These are phyloP conservation scores for Xestia xanthographa DNA, from an alignment of 2,888 invertebrate genomes.

Conservation along the genomic window DNA sequence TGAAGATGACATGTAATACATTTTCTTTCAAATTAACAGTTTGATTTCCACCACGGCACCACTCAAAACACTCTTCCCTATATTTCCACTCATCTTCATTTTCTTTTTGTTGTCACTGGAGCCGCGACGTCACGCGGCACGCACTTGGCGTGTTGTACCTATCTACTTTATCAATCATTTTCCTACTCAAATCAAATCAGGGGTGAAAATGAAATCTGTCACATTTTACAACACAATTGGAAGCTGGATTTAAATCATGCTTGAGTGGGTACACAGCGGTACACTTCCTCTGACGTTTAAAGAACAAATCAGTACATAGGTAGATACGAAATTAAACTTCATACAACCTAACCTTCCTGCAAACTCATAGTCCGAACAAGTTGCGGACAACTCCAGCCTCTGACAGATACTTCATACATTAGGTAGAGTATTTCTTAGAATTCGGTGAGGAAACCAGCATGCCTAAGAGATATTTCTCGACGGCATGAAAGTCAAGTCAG, in stretches of 20 bases:
- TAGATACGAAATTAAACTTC: neutral
- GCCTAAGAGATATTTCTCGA: too few species aligned
- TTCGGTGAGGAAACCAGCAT: too few species aligned
- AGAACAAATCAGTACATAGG: neutral
- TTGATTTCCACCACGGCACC: too few species aligned
- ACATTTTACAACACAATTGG: constrained; percentile 66
- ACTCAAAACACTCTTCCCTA: constrained; percentile 29
- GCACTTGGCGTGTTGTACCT: constrained; percentile 62
- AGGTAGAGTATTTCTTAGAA: too few species aligned
- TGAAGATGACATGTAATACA: too few species aligned
- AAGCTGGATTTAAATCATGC: constrained; percentile 42
- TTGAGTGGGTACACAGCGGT: constrained; percentile 6
- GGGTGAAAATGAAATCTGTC: constrained; percentile 80
- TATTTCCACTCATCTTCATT: constrained; percentile 61
- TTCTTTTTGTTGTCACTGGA: constrained; percentile 68
- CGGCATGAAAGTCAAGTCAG: too few species aligned
- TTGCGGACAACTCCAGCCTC: neutral
- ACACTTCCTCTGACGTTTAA: too few species aligned
- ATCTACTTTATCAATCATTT: constrained; percentile 81
- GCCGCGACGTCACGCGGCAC: constrained; percentile 54
- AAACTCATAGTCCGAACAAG: neutral
- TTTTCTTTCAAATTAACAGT: too few species aligned
- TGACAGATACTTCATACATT: too few species aligned
- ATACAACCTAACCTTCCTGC: neutral
- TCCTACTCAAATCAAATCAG: constrained; percentile 79